phyloP scores from a whole-genome alignment of 2,888 invertebrate genomes.

The Doris montereyensis region DNA sequence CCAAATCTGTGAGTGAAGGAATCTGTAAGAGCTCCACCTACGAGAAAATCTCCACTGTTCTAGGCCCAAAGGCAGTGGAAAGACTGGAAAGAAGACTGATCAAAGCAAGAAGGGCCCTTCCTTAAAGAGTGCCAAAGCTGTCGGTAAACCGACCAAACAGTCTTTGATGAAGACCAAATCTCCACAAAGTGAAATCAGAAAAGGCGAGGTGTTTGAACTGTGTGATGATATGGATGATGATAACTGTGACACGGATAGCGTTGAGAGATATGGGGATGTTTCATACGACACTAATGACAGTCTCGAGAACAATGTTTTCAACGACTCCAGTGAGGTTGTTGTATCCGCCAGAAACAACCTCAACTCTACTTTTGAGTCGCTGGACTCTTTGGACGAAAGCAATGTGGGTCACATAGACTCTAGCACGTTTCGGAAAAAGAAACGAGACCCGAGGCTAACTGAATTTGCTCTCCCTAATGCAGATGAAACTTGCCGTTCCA shows the following conservation, averaged over 20 bases:
- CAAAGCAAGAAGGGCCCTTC: background rate
- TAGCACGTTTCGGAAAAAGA: conserved; percentile 64
- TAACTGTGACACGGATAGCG: conserved; percentile 31
- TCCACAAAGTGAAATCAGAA: conserved; percentile 10
- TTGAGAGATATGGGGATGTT: background rate
- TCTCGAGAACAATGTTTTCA: background rate
- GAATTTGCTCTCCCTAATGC: conserved; percentile 62
- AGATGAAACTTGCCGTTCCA: conserved; percentile 61
- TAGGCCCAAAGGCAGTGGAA: background rate
- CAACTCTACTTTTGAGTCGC: conserved; percentile 39
- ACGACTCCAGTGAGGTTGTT: conserved; percentile 13
- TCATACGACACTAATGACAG: background rate
- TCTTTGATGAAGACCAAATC: too few species aligned
- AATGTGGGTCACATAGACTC: conserved; percentile 40
- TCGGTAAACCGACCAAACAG: background rate
- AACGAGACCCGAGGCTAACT: conserved; percentile 34
- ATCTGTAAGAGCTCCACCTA: conserved; percentile 71
- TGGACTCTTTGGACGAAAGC: conserved; percentile 44
- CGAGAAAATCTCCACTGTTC: conserved; percentile 63
- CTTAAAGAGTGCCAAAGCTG: background rate
- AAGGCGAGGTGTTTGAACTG: conserved; percentile 36
- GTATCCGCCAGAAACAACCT: background rate
- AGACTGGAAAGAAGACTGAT: background rate
- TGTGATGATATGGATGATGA: conserved; percentile 45
- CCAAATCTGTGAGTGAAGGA: conserved; percentile 43